These are phyloP conservation scores for Lepidurus arcticus DNA, from an alignment of 1,140 invertebrate genomes.

Conservation along the genomic window DNA sequence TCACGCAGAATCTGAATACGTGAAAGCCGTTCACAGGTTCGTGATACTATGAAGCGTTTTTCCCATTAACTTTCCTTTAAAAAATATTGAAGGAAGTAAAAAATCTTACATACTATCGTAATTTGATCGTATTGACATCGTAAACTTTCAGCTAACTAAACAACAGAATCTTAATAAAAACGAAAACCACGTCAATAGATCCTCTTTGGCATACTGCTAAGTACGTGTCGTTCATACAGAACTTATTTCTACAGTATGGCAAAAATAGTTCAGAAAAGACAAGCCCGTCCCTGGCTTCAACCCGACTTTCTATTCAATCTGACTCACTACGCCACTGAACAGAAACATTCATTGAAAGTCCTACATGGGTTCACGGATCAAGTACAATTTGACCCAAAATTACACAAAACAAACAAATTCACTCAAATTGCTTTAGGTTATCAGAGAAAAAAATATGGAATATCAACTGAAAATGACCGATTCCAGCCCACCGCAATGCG, in stretches of 20 bases:
- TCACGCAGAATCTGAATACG: constrained; percentile 54
- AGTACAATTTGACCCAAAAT: constrained; percentile 45
- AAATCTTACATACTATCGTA: background rate
- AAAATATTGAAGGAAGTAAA: too few relatives aligned
- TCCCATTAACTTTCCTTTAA: too few relatives aligned
- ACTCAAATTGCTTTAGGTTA: background rate
- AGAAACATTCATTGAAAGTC: constrained; percentile 55
- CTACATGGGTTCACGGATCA: constrained; percentile 65
- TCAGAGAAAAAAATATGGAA: background rate
- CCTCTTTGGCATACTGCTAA: too few relatives aligned
- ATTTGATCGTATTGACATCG: too few relatives aligned
- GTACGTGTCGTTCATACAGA: constrained; percentile 26
- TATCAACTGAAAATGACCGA: background rate
- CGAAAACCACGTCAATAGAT: too few relatives aligned
- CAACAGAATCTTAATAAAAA: too few relatives aligned
- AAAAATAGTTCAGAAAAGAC: constrained; percentile 52
- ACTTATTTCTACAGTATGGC: constrained; percentile 48
- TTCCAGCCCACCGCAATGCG: background rate
- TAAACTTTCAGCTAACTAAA: too few relatives aligned
- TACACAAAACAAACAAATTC: constrained; percentile 26
- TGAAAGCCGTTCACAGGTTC: constrained; percentile 54
- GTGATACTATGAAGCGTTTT: background rate
- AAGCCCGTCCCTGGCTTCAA: constrained; percentile 59
- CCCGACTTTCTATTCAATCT: constrained; percentile 57
- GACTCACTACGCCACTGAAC: constrained; percentile 52